Percentiles rank a stretch among this genome's conserved stretches.
These are phyloP conservation scores for Marisa cornuarietis DNA, from an alignment of 1,140 invertebrate species.

Conservation along the genomic window DNA sequence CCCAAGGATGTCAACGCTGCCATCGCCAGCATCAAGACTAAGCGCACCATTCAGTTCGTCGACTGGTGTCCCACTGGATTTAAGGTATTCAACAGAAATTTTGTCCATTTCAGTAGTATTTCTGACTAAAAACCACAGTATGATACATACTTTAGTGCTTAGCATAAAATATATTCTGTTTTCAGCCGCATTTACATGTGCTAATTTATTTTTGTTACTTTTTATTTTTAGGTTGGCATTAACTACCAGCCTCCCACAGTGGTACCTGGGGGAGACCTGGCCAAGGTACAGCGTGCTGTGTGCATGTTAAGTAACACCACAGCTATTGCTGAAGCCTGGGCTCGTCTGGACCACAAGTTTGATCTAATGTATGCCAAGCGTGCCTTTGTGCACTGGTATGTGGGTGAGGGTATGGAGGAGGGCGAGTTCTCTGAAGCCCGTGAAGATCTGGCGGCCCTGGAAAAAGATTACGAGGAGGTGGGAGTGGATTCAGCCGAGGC, in stretches of 20 bases:
- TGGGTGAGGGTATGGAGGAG: conserved; percentile 4
- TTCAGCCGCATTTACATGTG: not conserved
- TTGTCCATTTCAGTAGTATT: no score
- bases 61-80: no score
- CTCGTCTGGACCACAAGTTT: conserved; percentile 3
- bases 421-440: not conserved
- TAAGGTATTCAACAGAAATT: no score
- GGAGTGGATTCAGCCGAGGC: not conserved
- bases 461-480: not conserved
- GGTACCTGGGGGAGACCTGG: no score
- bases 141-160: no score
- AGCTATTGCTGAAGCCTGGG: conserved; percentile 1
- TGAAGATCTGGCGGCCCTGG: no score
- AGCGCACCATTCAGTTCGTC: conserved; percentile 1
- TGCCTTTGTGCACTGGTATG: not conserved
- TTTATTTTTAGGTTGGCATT: not conserved
- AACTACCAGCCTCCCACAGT: not conserved
- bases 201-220: not conserved
- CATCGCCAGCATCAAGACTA: conserved; percentile 3
- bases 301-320: conserved; percentile 1
- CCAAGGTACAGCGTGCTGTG: not conserved
- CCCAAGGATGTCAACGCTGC: conserved; percentile 5
- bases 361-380: not conserved
- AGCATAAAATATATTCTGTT: not conserved
- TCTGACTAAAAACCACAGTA: no score